phyloP scores from a whole-genome alignment of 1,140 invertebrate genomes.

The Neoseiulus cucumeris region DNA sequence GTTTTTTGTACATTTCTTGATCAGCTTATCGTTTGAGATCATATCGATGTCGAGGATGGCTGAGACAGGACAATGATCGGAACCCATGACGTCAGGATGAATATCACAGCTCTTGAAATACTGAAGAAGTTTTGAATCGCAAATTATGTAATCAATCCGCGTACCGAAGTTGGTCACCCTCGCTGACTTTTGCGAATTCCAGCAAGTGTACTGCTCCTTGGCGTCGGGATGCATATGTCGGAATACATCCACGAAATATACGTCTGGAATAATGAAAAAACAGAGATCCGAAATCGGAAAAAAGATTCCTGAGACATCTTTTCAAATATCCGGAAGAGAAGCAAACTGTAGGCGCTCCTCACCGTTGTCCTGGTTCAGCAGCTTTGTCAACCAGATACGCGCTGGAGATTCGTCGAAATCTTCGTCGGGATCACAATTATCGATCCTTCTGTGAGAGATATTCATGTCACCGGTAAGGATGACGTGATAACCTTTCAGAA shows the following conservation, averaged over 20 bases:
- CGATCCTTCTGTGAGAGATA: slow-evolving; percentile 30
- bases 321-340: slow-evolving; percentile 12
- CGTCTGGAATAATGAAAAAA: slow-evolving; percentile 18
- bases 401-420: neutral
- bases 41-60: slow-evolving; percentile 22
- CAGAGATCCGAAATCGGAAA: neutral
- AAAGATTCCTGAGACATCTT: slow-evolving; percentile 5
- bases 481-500: slow-evolving; percentile 26
- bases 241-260: slow-evolving; percentile 33
- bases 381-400: slow-evolving; percentile 12
- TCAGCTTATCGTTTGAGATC: slow-evolving; percentile 15
- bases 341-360: slow-evolving; percentile 24
- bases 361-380: neutral
- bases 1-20: slow-evolving; percentile 13
- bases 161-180: slow-evolving; percentile 37
- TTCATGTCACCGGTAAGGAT: slow-evolving; percentile 38
- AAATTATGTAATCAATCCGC: slow-evolving; percentile 37
- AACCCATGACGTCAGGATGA: slow-evolving; percentile 33
- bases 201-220: slow-evolving; percentile 34
- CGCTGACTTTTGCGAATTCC: slow-evolving; percentile 32
- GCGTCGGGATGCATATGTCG: slow-evolving; percentile 31
- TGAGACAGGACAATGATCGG: slow-evolving; percentile 38
- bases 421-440: slow-evolving; percentile 31
- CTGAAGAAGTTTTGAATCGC: slow-evolving; percentile 24
- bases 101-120: slow-evolving; percentile 27